Conservation (phyloP, 2,888 invertebrate genomes). For the Galerucella pusilla region DNA sequence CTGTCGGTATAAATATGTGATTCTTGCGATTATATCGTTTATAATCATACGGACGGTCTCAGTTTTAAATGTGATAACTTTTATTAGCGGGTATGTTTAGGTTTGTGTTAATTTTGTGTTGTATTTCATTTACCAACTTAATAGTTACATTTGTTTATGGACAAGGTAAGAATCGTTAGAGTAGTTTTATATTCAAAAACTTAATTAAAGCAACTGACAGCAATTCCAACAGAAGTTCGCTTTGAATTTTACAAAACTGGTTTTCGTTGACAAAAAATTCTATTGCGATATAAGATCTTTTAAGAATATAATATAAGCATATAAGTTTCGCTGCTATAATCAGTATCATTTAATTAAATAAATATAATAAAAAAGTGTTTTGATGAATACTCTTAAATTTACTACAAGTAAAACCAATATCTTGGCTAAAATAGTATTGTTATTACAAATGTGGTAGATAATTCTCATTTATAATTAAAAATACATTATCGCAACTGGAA, state of each 20-base stretch:
- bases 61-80: conserved; percentile 19
- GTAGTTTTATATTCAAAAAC: background rate
- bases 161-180: conserved; percentile 13
- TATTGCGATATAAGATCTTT: no score
- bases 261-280: background rate
- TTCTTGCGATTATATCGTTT: conserved; percentile 14
- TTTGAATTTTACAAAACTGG: background rate
- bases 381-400: no score
- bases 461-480: background rate
- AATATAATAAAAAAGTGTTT: no score
- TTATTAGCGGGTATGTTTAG: conserved; percentile 22
- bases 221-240: background rate
- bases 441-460: background rate
- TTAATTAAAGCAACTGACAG: background rate
- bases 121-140: background rate
- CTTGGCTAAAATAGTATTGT: background rate
- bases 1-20: conserved; percentile 21
- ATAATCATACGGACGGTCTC: conserved; percentile 20
- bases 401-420: background rate
- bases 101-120: conserved; percentile 19
- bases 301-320: no score
- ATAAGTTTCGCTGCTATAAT: no score
- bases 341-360: no score
- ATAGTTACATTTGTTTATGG: conserved; percentile 9
- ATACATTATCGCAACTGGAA: background rate